Percentiles rank a stretch among this genome's conserved stretches.
These are phyloP conservation scores for Orchesella cincta DNA, from an alignment of 1,140 invertebrate genomes.

Conservation along the genomic window DNA sequence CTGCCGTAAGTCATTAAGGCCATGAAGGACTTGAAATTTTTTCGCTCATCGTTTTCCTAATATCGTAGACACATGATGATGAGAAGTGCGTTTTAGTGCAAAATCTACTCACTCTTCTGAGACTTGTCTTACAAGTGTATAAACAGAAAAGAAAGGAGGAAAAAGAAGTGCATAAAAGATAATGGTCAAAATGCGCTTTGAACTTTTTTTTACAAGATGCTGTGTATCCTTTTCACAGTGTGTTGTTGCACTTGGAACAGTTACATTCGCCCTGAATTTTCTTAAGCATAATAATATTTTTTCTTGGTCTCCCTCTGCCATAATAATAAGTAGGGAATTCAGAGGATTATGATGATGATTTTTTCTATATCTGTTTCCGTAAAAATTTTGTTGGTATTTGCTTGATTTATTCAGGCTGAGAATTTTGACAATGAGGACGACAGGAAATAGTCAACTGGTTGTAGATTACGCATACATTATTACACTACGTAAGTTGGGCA, in stretches of 20 bases:
- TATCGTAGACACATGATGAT: too few relatives aligned
- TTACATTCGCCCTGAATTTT: background rate
- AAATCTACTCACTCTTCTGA: background rate
- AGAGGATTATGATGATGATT: background rate
- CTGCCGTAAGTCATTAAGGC: constrained; percentile 12
- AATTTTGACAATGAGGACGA: background rate
- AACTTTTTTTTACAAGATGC: background rate
- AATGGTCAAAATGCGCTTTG: background rate
- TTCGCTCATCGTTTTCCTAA: background rate
- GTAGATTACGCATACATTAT: background rate
- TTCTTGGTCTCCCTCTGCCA: background rate
- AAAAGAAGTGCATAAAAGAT: background rate
- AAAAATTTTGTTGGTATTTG: background rate
- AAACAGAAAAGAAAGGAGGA: background rate
- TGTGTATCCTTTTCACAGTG: too few relatives aligned
- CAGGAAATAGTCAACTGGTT: background rate
- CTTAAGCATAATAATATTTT: background rate
- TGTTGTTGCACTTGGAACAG: background rate
- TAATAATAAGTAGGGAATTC: too few relatives aligned
- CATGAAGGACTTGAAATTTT: background rate
- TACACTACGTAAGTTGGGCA: background rate
- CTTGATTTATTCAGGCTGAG: background rate
- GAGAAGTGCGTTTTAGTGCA: background rate
- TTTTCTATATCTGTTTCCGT: background rate
- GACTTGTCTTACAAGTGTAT: background rate